phyloP scores from a whole-genome alignment of 2,113 vertebrate genomes.

The Ageneiosus marmoratus region DNA sequence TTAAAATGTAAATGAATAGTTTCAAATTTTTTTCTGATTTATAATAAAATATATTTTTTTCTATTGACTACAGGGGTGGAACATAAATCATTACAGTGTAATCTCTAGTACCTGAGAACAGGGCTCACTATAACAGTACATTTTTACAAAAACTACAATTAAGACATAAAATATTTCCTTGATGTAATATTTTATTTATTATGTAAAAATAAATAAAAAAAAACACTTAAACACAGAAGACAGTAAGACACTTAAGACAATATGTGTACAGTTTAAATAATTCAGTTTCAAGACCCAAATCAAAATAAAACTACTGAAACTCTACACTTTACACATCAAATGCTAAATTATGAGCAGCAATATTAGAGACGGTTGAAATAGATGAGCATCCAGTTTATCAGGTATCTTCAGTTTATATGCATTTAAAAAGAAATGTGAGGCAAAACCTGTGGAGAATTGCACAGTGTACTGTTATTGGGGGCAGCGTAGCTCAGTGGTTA shows the following conservation, averaged over 20 bases:
- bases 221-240: background rate
- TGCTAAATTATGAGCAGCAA: background rate
- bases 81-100: background rate
- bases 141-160: background rate
- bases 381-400: background rate
- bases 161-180: background rate
- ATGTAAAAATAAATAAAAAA: background rate
- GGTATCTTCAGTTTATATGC: background rate
- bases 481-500: too few species aligned
- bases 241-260: background rate
- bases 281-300: background rate
- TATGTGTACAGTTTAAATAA: background rate
- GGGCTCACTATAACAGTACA: background rate
- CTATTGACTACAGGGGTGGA: too few species aligned
- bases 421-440: background rate
- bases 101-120: background rate
- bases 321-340: background rate
- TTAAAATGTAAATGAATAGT: background rate
- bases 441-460: background rate
- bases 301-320: background rate
- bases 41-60: background rate
- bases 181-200: too few species aligned
- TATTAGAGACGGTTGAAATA: background rate
- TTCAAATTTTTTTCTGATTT: background rate
- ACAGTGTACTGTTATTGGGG: too few species aligned